Evolutionary conservation across 2,797 vertebrate species (phyloP).

Genomic region (Luscinia megarhynchos): DNA sequence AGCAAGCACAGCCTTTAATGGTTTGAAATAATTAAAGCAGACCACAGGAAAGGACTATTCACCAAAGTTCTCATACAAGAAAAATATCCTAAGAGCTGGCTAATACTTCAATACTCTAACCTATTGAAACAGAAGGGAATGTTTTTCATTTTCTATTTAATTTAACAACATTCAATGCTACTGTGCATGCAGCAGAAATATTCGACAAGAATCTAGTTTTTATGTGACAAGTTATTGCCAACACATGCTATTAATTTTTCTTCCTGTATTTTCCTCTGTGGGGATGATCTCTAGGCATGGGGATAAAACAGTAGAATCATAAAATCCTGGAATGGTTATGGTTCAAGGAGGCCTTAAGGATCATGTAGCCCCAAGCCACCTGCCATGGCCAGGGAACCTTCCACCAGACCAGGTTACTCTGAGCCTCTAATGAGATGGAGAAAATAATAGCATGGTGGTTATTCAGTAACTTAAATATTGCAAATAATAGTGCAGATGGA

Average conservation of each 20-base stretch:
- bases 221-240: background rate
- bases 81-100: background rate
- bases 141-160: constrained; percentile 42
- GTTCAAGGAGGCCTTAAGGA: background rate
- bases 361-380: too few species aligned
- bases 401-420: background rate
- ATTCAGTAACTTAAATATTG: background rate
- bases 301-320: background rate
- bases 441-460: background rate
- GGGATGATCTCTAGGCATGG: constrained; percentile 5
- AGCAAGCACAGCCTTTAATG: background rate
- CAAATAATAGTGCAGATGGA: constrained; percentile 14
- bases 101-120: background rate
- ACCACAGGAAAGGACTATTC: background rate
- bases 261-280: background rate
- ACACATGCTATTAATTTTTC: constrained; percentile 49
- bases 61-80: background rate
- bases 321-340: background rate
- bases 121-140: background rate
- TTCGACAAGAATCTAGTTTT: constrained; percentile 13
- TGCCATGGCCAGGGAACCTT: background rate
- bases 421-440: background rate
- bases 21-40: constrained; percentile 63
- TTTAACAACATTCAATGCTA: constrained; percentile 12
- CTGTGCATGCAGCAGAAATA: constrained; percentile 16